These are phyloP conservation scores for Spisula solida DNA, from an alignment of 2,888 invertebrate species.

Conservation along the genomic window DNA sequence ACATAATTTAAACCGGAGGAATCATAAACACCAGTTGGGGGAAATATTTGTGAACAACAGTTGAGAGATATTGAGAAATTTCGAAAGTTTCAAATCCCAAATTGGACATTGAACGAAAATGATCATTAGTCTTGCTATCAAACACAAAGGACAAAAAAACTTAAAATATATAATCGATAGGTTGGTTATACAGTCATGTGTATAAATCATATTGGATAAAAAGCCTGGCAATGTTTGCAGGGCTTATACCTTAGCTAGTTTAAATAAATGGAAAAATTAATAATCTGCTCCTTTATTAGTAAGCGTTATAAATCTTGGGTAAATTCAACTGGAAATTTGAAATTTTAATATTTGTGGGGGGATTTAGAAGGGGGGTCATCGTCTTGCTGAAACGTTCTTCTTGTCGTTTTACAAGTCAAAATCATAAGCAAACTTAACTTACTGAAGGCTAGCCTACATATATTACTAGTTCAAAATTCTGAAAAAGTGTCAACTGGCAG, in stretches of 20 bases:
- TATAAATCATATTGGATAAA: not conserved
- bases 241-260: not conserved
- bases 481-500: too few relatives aligned
- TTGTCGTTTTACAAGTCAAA: too few relatives aligned
- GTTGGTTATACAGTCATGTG: not conserved
- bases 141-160: not conserved
- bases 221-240: not conserved
- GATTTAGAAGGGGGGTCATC: too few relatives aligned
- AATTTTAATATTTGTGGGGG: not conserved
- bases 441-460: too few relatives aligned
- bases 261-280: not conserved
- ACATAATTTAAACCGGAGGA: not conserved
- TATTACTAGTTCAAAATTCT: too few relatives aligned
- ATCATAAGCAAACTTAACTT: too few relatives aligned
- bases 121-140: not conserved
- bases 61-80: not conserved
- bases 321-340: not conserved
- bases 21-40: not conserved
- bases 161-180: not conserved
- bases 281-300: not conserved
- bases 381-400: too few relatives aligned
- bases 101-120: not conserved
- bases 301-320: too few relatives aligned
- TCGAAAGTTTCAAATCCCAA: not conserved
- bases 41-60: not conserved